Percentiles rank a stretch among this genome's conserved stretches.
Evolutionary conservation across 2,888 invertebrate genomes (phyloP).

Genomic region (Drosophila kuntzei): DNA sequence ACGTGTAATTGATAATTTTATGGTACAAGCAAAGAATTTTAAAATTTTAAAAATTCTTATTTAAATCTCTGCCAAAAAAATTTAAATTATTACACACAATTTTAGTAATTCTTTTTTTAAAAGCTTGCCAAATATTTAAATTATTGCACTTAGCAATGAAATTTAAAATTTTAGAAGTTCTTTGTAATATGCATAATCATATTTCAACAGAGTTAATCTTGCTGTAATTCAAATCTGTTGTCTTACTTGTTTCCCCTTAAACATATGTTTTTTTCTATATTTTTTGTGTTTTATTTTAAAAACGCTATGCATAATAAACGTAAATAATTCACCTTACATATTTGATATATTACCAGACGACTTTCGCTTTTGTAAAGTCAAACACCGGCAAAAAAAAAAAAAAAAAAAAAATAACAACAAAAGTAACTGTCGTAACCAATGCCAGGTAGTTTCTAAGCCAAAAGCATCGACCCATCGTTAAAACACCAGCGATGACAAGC

Average conservation of each 20-base stretch:
- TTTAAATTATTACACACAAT: too few species aligned
- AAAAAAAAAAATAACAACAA: slow-evolving; percentile 32
- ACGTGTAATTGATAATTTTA: too few species aligned
- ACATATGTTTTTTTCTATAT: slow-evolving; percentile 8
- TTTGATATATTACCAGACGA: slow-evolving; percentile 69
- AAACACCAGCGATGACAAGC: slow-evolving; percentile 65
- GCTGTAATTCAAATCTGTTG: background rate
- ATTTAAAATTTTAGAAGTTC: background rate
- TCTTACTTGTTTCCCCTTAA: background rate
- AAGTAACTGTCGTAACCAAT: slow-evolving; percentile 35
- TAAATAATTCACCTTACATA: slow-evolving; percentile 57
- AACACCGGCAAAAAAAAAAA: slow-evolving; percentile 39
- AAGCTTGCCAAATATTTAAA: too few species aligned
- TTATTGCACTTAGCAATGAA: background rate
- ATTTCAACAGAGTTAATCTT: background rate
- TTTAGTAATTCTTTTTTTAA: background rate
- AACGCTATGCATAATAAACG: slow-evolving; percentile 42
- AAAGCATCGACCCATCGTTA: slow-evolving; percentile 53
- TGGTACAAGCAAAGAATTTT: too few species aligned
- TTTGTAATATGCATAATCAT: background rate
- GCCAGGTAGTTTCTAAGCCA: slow-evolving; percentile 57
- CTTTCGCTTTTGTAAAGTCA: slow-evolving; percentile 68
- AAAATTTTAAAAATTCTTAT: too few species aligned
- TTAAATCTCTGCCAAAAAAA: too few species aligned
- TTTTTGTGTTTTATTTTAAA: slow-evolving; percentile 10